phyloP scores from a whole-genome alignment of 2,888 invertebrate genomes.

The Synergus laeviventris region DNA sequence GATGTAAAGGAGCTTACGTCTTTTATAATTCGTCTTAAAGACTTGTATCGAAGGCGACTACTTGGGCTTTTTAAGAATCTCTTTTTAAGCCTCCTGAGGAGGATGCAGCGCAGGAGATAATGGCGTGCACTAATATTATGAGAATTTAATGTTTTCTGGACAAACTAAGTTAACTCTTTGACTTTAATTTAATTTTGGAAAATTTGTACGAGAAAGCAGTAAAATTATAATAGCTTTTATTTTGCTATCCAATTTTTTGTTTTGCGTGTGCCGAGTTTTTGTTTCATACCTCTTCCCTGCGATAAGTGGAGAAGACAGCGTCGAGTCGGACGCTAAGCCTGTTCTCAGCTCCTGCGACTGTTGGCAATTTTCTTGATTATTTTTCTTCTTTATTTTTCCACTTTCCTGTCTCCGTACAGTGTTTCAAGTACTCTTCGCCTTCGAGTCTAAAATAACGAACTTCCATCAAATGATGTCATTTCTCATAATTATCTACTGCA shows the following conservation, averaged over 20 bases:
- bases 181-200: neutral
- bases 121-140: neutral
- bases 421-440: neutral
- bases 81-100: neutral
- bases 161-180: neutral
- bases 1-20: slow-evolving; percentile 19
- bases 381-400: slow-evolving; percentile 30
- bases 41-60: slow-evolving; percentile 22
- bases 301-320: slow-evolving; percentile 49
- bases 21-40: slow-evolving; percentile 29
- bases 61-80: neutral
- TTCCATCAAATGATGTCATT: neutral
- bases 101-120: neutral
- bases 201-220: too few species aligned
- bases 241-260: neutral
- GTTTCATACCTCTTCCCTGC: neutral
- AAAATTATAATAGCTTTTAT: neutral
- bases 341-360: slow-evolving; percentile 44
- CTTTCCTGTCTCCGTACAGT: slow-evolving; percentile 19
- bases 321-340: slow-evolving; percentile 53
- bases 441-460: neutral
- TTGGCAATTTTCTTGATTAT: slow-evolving; percentile 33
- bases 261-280: neutral
- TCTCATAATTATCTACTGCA: neutral
- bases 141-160: neutral